These are phyloP conservation scores for Baronia brevicornis DNA, from an alignment of 2,888 invertebrate genomes.

Conservation along the genomic window DNA sequence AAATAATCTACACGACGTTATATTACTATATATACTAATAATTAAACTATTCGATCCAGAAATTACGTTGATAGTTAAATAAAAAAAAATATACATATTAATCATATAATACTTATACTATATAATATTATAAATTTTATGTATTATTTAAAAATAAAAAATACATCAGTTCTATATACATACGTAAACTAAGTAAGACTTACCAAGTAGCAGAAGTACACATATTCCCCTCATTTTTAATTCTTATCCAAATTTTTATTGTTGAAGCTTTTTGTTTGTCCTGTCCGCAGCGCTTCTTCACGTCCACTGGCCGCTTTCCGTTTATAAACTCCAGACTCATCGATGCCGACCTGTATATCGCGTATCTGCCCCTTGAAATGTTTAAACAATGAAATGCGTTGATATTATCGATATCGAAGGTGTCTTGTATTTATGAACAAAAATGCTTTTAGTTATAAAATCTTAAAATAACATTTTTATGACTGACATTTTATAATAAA, in stretches of 20 bases:
- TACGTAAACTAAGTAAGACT: conserved; percentile 1
- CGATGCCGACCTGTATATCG: conserved; percentile 3
- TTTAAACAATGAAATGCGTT: conserved; percentile 8
- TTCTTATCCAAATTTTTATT: not conserved
- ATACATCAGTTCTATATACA: not conserved
- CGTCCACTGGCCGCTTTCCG: conserved; percentile 8
- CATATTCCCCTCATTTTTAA: conserved; percentile 8
- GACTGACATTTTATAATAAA: too few species aligned
- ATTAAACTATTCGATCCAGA: too few species aligned
- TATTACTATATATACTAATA: too few species aligned
- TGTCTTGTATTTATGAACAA: not conserved
- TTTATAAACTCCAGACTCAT: conserved; percentile 7
- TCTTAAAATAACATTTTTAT: too few species aligned
- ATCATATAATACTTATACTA: too few species aligned
- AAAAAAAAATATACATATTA: too few species aligned
- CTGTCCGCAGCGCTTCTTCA: not conserved
- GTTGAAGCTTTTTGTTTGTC: not conserved
- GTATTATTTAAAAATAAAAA: not conserved
- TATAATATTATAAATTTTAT: not conserved
- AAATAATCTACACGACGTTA: too few species aligned
- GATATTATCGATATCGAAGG: not conserved
- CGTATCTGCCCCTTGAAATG: conserved; percentile 2
- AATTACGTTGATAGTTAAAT: too few species aligned
- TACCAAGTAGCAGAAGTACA: conserved; percentile 7
- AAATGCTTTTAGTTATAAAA: too few species aligned